Conservation (phyloP, 2,797 vertebrate species). For the Microctenopoma steveboyesi region DNA sequence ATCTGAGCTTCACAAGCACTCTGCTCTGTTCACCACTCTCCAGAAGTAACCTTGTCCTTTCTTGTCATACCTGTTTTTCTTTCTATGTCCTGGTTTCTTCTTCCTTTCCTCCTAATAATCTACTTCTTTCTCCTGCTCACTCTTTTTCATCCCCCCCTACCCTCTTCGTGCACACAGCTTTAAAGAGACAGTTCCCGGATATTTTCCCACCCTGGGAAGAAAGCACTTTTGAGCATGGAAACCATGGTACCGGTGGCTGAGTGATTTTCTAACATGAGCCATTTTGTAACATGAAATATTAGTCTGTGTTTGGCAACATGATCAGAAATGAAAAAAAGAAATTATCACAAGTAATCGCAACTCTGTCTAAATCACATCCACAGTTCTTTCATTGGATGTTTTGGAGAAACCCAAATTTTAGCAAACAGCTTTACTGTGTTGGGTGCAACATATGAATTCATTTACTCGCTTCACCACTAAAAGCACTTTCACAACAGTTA, state of each 20-base stretch:
- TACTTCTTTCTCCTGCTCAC: slow-evolving; percentile 49
- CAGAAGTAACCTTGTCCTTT: slow-evolving; percentile 44
- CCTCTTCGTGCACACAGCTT: slow-evolving; percentile 66
- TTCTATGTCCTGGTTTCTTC: slow-evolving; percentile 39
- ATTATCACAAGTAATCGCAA: slow-evolving; percentile 27
- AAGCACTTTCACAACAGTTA: slow-evolving; percentile 56
- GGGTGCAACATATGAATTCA: slow-evolving; percentile 45
- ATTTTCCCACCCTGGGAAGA: slow-evolving; percentile 74
- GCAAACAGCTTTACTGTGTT: slow-evolving; percentile 34
- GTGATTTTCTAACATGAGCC: slow-evolving; percentile 53
- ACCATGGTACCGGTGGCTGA: slow-evolving; percentile 37
- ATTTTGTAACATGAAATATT: slow-evolving; percentile 53
- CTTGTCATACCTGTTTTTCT: slow-evolving; percentile 41
- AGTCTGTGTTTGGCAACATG: slow-evolving; percentile 29
- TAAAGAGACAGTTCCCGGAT: slow-evolving; percentile 85
- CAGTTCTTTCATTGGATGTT: slow-evolving; percentile 29
- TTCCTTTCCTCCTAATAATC: slow-evolving; percentile 31
- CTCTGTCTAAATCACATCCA: slow-evolving; percentile 35
- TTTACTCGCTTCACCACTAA: slow-evolving; percentile 52
- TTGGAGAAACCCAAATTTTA: slow-evolving; percentile 39
- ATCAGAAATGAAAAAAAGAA: slow-evolving; percentile 20
- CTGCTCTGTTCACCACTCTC: slow-evolving; percentile 39
- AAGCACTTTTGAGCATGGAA: slow-evolving; percentile 67
- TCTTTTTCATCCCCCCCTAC: slow-evolving; percentile 51
- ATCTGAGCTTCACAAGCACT: slow-evolving; percentile 50